Percentiles rank a stretch among this genome's conserved stretches.
phyloP scores from a whole-genome alignment of 2,888 invertebrate genomes.

The Hanleya hanleyi region DNA sequence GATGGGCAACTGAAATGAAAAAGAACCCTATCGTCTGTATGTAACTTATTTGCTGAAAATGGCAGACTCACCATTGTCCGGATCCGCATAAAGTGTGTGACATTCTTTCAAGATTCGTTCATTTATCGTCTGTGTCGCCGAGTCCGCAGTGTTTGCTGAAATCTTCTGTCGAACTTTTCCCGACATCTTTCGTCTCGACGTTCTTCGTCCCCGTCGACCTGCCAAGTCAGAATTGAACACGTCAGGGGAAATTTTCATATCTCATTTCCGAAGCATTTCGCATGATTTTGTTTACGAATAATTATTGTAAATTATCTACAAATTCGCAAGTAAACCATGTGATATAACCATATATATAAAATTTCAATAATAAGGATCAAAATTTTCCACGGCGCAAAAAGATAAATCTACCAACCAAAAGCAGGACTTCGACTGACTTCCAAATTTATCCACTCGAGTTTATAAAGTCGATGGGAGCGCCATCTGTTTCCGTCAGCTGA shows the following conservation, averaged over 20 bases:
- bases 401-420: no score
- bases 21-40: no score
- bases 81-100: slow-evolving; percentile 75
- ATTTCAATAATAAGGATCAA: no score
- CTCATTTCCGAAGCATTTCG: slow-evolving; percentile 18
- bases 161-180: slow-evolving; percentile 71
- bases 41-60: no score
- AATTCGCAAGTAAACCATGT: no score
- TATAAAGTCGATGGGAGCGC: slow-evolving; percentile 35
- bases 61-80: slow-evolving; percentile 75
- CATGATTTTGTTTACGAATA: no score
- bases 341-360: no score
- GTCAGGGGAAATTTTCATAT: not conserved
- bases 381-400: no score
- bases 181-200: slow-evolving; percentile 60
- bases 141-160: slow-evolving; percentile 71
- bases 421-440: not conserved
- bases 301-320: no score
- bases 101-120: slow-evolving; percentile 76
- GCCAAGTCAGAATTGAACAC: slow-evolving; percentile 7
- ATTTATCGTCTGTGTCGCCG: slow-evolving; percentile 74
- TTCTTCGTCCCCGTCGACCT: not conserved
- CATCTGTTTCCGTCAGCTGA: slow-evolving; percentile 70
- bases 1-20: no score
- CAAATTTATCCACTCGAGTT: not conserved